Evolutionary conservation across 1,140 invertebrate genomes (phyloP), one percentile per base, ranked within the genome.

Genomic region (Mesaphorura yosii): DNA sequence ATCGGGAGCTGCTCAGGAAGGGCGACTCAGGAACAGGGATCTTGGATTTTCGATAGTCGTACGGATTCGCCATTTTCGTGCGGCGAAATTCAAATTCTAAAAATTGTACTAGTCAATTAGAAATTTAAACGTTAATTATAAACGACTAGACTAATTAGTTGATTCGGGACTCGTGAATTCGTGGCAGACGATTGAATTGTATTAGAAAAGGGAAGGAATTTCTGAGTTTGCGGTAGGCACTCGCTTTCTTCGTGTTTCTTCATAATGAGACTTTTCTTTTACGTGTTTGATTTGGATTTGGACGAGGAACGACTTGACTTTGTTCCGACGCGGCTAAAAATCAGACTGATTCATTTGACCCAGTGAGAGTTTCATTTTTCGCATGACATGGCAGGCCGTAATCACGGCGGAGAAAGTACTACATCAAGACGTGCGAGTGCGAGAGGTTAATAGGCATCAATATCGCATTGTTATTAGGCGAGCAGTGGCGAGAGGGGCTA

Each of bases 11-110:
- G 42, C 25, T 58, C n/a, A 62, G 47, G 39, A 56, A 63, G 4
- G 54, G 60, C 3, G 57, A 57, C 37, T 63, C 54, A 4, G 55
- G 60, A 15, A 63, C 52, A 2, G 60, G 60, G 42, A 63, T 63
- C 48, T 63, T 63, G 4, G 60, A 63, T 51, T 58, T 58, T 6
- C 20, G 46, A 37, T 34, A 48, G 23, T 48, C 23, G 22, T 19
- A 37, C 4, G 46, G 28, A n/a, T 34, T n/a, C n/a, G 31, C 10
- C 31, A 34, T 34, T 34, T 10, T 34, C n/a, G 31, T n/a, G 31
- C 10, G 10, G 31, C n/a, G 10, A n/a, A 34, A 34, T 10, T 10
- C 31, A 34, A n/a, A 34, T 10, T 34, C 31, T n/a, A 34, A 34
- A n/a, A 34, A 34, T 10, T 34, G 31, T 10, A 34, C 10, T 10